Percentiles rank a stretch among this genome's conserved stretches.
These are phyloP conservation scores for Anolis carolinensis DNA, from an alignment of 2,113 vertebrate genomes.

Conservation along the genomic window DNA sequence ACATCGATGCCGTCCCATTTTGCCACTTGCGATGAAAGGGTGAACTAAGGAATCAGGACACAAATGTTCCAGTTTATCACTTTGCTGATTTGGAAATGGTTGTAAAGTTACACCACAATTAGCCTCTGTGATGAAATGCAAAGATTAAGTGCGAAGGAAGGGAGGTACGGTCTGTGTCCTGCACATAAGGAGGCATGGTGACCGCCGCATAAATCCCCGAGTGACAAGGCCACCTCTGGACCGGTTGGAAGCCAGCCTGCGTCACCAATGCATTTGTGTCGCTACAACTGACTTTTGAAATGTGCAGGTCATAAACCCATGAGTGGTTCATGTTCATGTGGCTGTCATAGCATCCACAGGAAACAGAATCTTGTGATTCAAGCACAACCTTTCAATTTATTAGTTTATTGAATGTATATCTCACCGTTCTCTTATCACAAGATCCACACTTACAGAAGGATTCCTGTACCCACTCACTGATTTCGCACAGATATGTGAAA, in stretches of 20 bases:
- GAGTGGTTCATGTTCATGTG: neutral
- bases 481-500: too few species aligned
- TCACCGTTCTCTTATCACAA: too few species aligned
- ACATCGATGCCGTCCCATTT: neutral
- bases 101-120: neutral
- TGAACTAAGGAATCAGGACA: neutral
- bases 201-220: neutral
- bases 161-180: neutral
- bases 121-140: neutral
- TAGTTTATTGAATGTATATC: too few species aligned
- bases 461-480: too few species aligned
- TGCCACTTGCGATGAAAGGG: neutral
- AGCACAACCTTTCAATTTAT: too few species aligned
- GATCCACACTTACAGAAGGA: too few species aligned
- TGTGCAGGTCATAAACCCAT: neutral
- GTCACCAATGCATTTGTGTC: neutral
- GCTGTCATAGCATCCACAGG: too few species aligned
- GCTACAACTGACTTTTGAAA: neutral
- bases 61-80: neutral
- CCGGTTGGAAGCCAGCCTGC: neutral
- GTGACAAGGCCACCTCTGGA: neutral
- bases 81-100: neutral
- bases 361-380: too few species aligned
- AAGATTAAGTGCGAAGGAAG: neutral
- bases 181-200: neutral